Base-by-base conservation (phyloP, 1,140 invertebrate species). In the Metaphire vulgaris region DNA sequence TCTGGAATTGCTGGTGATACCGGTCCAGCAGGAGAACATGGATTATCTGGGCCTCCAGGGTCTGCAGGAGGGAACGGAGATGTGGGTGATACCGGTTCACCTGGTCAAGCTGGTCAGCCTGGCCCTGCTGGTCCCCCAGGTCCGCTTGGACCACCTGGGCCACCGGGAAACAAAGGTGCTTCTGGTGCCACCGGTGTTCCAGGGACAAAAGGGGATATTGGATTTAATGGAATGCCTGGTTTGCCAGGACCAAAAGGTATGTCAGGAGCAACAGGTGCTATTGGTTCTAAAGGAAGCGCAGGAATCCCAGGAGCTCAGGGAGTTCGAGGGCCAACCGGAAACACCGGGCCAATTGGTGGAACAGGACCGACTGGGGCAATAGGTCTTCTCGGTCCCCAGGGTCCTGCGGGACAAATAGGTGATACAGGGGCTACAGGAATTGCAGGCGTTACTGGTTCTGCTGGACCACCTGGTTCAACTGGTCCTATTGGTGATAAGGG, bases 241-340 rank as follows among this genome's bases (percentile, higher is more conserved):
- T 30, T 28, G 15, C 33, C 72, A 6, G 72, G 72, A 26, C 31
- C 21, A 26, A 28, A n/a, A 73, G 72, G 72, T 26, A 26, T 34
- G n/a, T n/a, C 72, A 1, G 72, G 72, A 26, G 34, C 28, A 41
- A 73, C 28, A 28, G 72, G 72, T 1, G 32, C 33, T 41, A 32
- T 34, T 12, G 72, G 72, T 6, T 34, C 72, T 28, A 34, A 41
- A 64, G 72, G 72, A 56, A 34, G 29, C 14, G 30, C 33, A 1
- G 72, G 72, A n/a, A 67, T 21, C 26, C 31, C 33, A 56, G 72
- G 80, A 30, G 74, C 34, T 30, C 33, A 28, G 41, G 80, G 72
- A 41, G 21, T 34, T 28, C 33, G 26, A 26, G 72, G 80, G 1
- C 30, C 72, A 2, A 74, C 72, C 2, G 80, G 80, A 16, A 79